phyloP scores from a whole-genome alignment of 2,113 vertebrate genomes.

The Centropus unirufus region DNA sequence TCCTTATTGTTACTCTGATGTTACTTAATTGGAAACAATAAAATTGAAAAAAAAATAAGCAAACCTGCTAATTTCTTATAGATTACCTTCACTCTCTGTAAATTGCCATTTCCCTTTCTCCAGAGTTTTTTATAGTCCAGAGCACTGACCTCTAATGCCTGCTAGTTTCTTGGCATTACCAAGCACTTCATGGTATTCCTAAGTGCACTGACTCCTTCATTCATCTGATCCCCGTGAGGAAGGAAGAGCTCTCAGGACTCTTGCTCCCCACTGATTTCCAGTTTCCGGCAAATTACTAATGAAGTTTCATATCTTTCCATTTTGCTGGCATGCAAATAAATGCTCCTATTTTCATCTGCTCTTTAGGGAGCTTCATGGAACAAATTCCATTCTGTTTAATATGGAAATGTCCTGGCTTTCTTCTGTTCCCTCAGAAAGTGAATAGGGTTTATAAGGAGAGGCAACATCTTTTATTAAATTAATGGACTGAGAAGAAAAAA shows the following conservation, averaged over 20 bases:
- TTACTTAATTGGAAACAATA: not conserved
- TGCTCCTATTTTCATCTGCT: slow-evolving; percentile 35
- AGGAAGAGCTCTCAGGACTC: not conserved
- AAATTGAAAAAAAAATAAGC: not conserved
- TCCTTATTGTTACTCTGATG: not conserved
- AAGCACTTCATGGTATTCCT: not conserved
- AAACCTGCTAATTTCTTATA: not conserved
- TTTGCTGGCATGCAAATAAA: slow-evolving; percentile 56
- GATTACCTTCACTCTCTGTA: not conserved
- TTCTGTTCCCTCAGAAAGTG: slow-evolving; percentile 27
- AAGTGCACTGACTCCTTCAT: not conserved
- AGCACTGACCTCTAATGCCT: not conserved
- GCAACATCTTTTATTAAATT: slow-evolving; percentile 54
- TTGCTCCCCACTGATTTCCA: not conserved
- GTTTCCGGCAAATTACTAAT: not conserved
- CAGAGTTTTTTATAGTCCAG: not conserved
- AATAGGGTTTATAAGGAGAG: slow-evolving; percentile 30
- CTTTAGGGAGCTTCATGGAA: slow-evolving; percentile 34
- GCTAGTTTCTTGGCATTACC: not conserved
- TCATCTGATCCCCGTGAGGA: not conserved
- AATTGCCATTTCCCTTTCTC: not conserved
- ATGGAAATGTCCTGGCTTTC: slow-evolving; percentile 24
- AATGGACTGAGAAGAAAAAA: slow-evolving; percentile 35
- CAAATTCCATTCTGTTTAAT: slow-evolving; percentile 45
- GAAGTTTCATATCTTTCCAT: slow-evolving; percentile 9